phyloP scores from a whole-genome alignment of 2,113 vertebrate genomes.

The Stomatorhinus ivindoensis region DNA sequence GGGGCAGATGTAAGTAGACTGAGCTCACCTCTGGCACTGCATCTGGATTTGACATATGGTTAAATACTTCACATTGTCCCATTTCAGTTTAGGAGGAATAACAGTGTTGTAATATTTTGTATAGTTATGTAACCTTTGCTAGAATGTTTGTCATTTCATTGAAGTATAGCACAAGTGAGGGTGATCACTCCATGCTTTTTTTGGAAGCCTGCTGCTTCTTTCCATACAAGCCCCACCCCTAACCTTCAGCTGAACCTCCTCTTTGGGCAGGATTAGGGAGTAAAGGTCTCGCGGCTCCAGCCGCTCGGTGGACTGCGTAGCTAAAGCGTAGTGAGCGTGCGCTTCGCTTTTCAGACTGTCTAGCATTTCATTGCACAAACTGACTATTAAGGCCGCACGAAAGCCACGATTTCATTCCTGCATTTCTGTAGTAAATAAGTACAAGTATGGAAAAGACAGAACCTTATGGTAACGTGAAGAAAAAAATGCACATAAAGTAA shows the following conservation, averaged over 20 bases:
- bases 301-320: constrained; percentile 46
- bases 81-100: neutral
- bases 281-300: constrained; percentile 45
- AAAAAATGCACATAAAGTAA: neutral
- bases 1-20: neutral
- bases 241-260: constrained; percentile 50
- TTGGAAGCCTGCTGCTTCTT: too few species aligned
- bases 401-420: neutral
- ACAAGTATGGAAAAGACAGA: neutral
- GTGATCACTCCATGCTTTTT: neutral
- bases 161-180: neutral
- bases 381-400: neutral
- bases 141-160: neutral
- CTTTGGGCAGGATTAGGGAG: constrained; percentile 29
- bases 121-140: neutral
- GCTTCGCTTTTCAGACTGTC: neutral
- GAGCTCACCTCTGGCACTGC: constrained; percentile 61
- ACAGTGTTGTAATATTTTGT: neutral
- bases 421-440: neutral
- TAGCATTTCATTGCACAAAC: neutral
- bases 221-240: neutral
- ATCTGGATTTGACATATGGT: neutral
- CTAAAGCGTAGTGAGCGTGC: neutral
- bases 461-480: neutral
- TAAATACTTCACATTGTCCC: neutral